Conservation (phyloP, 2,888 invertebrate genomes). For the Cheilosia variabilis region DNA sequence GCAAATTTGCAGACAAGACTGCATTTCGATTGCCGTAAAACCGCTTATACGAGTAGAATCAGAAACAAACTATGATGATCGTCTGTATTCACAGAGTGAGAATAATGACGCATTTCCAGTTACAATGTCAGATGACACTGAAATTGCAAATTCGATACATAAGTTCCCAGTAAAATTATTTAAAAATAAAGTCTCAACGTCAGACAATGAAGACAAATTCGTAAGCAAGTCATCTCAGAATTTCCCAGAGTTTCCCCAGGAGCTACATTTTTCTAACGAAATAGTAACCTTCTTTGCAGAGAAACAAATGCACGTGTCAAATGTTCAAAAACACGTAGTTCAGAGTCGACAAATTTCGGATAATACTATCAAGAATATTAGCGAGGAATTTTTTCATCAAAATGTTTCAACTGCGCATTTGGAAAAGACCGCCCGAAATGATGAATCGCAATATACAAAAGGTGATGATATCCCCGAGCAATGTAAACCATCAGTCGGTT, state of each 20-base stretch:
- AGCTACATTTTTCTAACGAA: constrained; percentile 1
- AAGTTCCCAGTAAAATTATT: not conserved
- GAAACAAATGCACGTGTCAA: not conserved
- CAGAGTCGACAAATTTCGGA: not conserved
- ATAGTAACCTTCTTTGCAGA: not conserved
- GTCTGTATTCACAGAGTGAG: too few relatives aligned
- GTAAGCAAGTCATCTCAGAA: not conserved
- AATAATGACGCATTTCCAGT: not conserved
- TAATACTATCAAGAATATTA: not conserved
- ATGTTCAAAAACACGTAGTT: not conserved
- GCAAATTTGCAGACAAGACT: not conserved
- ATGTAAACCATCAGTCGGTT: too few relatives aligned
- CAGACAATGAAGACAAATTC: not conserved
- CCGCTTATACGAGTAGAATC: too few relatives aligned
- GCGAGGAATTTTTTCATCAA: too few relatives aligned
- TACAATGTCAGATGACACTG: not conserved
- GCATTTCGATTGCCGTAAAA: too few relatives aligned
- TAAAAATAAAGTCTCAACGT: too few relatives aligned
- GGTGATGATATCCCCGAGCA: too few relatives aligned
- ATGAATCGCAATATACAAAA: too few relatives aligned
- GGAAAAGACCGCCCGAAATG: too few relatives aligned
- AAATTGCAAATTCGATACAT: not conserved
- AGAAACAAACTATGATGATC: too few relatives aligned
- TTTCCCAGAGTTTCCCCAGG: not conserved
- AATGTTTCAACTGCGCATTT: too few relatives aligned